A percentile compares a stretch with the other conserved stretches of the same genome.
phyloP scores from a whole-genome alignment of 2,113 vertebrate species.

The Labeo rohita region DNA sequence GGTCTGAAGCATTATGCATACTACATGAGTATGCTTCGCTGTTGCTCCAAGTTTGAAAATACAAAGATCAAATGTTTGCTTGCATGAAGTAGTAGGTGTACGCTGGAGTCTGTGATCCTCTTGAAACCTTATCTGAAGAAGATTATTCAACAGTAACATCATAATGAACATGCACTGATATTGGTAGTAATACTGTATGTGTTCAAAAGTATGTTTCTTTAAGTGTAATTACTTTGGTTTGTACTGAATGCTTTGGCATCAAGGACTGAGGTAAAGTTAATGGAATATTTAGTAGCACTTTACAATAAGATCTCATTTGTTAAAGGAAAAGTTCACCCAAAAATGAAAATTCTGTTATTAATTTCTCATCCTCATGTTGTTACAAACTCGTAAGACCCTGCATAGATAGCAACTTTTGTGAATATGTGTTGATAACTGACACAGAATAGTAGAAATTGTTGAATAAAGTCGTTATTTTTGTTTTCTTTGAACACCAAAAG shows the following conservation, averaged over 20 bases:
- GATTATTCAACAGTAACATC: neutral
- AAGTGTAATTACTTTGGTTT: neutral
- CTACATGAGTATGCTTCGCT: conserved; percentile 9
- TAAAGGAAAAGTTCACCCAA: too few species aligned
- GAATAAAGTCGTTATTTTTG: too few species aligned
- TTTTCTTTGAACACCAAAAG: too few species aligned
- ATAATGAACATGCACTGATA: neutral
- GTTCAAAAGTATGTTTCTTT: neutral
- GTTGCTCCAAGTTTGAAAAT: conserved; percentile 9
- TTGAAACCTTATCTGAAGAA: neutral
- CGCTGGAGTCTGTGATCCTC: neutral
- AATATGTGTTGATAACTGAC: too few species aligned
- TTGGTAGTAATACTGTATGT: neutral
- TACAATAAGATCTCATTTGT: neutral
- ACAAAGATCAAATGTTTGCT: conserved; percentile 12
- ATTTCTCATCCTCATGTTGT: neutral
- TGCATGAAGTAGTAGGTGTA: conserved; percentile 23
- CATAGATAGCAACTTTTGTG: too few species aligned
- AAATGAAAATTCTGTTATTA: too few species aligned
- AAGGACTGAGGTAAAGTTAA: neutral
- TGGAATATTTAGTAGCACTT: neutral
- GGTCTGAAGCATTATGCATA: neutral
- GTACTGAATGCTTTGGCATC: neutral
- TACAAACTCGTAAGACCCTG: neutral
- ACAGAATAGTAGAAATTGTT: too few species aligned